Percentiles rank a stretch among this genome's conserved stretches.
Evolutionary conservation across 1,140 invertebrate genomes (phyloP).

Genomic region (Eupeodes corollae): DNA sequence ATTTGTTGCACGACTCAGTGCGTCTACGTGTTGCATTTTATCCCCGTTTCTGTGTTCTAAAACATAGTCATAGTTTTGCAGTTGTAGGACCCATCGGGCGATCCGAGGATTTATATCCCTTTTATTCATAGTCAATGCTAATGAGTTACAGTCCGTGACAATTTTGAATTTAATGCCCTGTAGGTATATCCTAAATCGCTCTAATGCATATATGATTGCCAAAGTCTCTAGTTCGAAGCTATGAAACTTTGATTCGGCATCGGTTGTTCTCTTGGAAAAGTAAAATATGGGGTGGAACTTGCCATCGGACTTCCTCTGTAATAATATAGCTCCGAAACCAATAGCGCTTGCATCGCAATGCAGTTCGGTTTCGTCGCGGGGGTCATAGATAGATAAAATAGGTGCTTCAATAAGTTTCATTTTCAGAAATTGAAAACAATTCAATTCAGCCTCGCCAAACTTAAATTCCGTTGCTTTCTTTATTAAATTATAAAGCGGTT

Average conservation of each 20-base stretch:
- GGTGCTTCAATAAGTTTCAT: slow-evolving; percentile 13
- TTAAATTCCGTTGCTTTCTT: slow-evolving; percentile 17
- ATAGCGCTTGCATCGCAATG: slow-evolving; percentile 18
- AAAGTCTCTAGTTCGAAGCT: slow-evolving; percentile 30
- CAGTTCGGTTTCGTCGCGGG: slow-evolving; percentile 11
- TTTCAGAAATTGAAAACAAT: slow-evolving; percentile 15
- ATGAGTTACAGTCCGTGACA: too few species aligned
- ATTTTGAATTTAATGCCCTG: slow-evolving; percentile 39
- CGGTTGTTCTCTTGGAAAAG: slow-evolving; percentile 23
- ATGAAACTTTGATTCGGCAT: slow-evolving; percentile 20
- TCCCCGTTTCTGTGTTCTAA: slow-evolving; percentile 15
- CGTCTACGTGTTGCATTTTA: slow-evolving; percentile 27
- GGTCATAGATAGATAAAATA: slow-evolving; percentile 18
- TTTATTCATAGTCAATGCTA: slow-evolving; percentile 31
- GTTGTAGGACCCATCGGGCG: slow-evolving; percentile 23
- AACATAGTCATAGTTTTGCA: slow-evolving; percentile 31
- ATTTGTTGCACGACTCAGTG: slow-evolving; percentile 10
- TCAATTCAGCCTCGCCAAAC: slow-evolving; percentile 11
- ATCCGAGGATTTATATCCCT: slow-evolving; percentile 28
- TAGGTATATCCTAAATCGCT: slow-evolving; percentile 36
- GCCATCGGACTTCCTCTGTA: slow-evolving; percentile 11
- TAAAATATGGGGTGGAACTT: slow-evolving; percentile 25
- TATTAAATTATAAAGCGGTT: slow-evolving; percentile 17
- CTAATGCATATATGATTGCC: slow-evolving; percentile 19
- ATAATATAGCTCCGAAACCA: slow-evolving; percentile 16